Evolutionary conservation across 2,797 vertebrate genomes (phyloP), one percentile per base, ranked within the genome.

Genomic region (Macroramphosus scolopax): DNA sequence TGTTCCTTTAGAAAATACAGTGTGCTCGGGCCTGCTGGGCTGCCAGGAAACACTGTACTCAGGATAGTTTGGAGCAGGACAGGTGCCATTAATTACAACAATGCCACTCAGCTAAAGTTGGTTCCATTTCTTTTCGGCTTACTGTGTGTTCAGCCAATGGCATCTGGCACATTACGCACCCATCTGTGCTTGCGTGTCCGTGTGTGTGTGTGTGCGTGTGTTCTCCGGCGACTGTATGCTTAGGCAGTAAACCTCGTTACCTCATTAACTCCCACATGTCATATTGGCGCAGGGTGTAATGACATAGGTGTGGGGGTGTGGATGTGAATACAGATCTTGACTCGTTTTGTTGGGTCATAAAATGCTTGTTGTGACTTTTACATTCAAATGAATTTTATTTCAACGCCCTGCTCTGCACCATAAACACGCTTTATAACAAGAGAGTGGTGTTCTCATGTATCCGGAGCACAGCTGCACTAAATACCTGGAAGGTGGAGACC

Each of bases 221-320:
- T n/a, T n/a, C n/a, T n/a, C n/a, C n/a, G n/a, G n/a, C n/a, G n/a
- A n/a, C n/a, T n/a, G n/a, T n/a, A n/a, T 49, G 40, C 42, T 68
- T 35, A 51, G 62, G 63, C 51, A 58, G 54, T 71, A 72, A 79
- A 77, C 59, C 41, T 22, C 22, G 58, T 48, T 38, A 61, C 72
- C 66, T 80, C 72, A 78, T 80, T 82, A 76, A 69, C 45, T 79
- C 48, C 12, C 41, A 58, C 28, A 53, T 8, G 24, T 65, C 61
- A 60, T 64, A 59, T 12, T 69, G 63, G 52, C 51, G 17, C 16
- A 17, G 35, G 51, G 17, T 13, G 42, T 70, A 54, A 80, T 56
- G 54, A 52, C 51, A 54, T 12, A 74, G 61, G 63, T 68, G 63
- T 50, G 30, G 26, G 42, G 35, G 32, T 31, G 48, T 22, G 55